Percentiles rank a stretch among this genome's conserved stretches.
Conservation (phyloP, 2,113 vertebrate species). For the Crotalus horridus region DNA sequence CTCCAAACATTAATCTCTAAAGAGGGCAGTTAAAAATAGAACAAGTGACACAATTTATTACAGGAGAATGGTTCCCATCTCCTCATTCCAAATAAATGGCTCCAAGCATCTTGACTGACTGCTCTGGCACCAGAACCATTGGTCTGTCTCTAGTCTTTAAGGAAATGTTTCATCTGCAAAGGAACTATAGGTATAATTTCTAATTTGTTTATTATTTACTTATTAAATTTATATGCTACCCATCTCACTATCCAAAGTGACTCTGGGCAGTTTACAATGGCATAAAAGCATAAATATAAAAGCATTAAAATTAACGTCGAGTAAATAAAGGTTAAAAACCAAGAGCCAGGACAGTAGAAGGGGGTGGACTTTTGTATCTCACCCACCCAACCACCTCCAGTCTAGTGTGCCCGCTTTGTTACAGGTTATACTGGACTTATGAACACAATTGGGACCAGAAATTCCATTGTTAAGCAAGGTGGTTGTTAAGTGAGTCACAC, state of each 20-base stretch:
- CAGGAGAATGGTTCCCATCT: not conserved
- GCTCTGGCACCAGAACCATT: not conserved
- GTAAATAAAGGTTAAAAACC: no score
- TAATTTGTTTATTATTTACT: not conserved
- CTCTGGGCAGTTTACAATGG: no score
- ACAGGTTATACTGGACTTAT: no score
- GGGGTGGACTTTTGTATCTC: no score
- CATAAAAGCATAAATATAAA: no score
- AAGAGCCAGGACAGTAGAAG: no score
- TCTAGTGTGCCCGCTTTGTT: no score
- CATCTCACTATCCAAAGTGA: no score
- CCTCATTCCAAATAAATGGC: not conserved
- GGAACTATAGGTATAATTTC: not conserved
- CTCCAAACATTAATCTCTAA: not conserved
- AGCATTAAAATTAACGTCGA: no score
- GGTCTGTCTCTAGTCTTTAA: not conserved
- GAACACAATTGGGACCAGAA: no score
- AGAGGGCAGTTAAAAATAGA: not conserved
- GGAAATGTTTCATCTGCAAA: not conserved
- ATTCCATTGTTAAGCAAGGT: not conserved
- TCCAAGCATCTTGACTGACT: not conserved
- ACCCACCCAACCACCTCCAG: no score
- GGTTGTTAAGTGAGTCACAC: not conserved
- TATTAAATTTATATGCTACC: no score
- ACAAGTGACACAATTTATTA: not conserved